Percentiles rank a stretch among this genome's conserved stretches.
Conservation (phyloP, 2,113 vertebrate species). For the Lophochroa leadbeateri region DNA sequence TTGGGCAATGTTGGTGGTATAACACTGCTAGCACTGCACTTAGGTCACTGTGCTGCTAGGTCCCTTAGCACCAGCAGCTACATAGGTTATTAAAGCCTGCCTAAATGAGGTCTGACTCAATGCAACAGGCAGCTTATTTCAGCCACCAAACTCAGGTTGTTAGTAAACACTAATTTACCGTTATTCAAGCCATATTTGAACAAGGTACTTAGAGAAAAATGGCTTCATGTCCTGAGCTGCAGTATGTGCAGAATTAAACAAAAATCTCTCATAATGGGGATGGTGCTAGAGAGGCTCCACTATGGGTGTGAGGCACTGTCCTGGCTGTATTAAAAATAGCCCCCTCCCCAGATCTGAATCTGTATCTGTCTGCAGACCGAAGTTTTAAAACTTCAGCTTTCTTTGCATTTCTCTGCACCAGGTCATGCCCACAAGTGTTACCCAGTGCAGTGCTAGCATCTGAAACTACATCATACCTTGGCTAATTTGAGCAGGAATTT, state of each 20-base stretch:
- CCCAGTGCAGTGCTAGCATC: background rate
- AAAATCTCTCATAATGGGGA: background rate
- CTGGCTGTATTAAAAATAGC: background rate
- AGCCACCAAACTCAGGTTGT: background rate
- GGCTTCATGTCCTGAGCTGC: background rate
- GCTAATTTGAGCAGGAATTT: background rate
- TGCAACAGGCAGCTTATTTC: background rate
- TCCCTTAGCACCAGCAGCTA: background rate
- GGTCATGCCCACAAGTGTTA: background rate
- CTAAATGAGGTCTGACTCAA: background rate
- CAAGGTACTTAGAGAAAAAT: background rate
- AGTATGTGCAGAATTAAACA: background rate
- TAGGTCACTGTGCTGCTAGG: background rate
- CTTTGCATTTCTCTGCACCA: background rate
- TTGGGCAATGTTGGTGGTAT: background rate
- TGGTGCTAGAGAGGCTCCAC: background rate
- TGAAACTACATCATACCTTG: background rate
- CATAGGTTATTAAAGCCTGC: background rate
- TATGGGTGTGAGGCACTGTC: background rate
- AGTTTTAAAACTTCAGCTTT: background rate
- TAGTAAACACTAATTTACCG: background rate
- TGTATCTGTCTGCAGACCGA: background rate
- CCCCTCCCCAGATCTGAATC: no score
- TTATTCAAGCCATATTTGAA: background rate
- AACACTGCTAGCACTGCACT: background rate